Base-by-base conservation (phyloP, 1,140 invertebrate genomes). In the Rhyzopertha dominica region DNA sequence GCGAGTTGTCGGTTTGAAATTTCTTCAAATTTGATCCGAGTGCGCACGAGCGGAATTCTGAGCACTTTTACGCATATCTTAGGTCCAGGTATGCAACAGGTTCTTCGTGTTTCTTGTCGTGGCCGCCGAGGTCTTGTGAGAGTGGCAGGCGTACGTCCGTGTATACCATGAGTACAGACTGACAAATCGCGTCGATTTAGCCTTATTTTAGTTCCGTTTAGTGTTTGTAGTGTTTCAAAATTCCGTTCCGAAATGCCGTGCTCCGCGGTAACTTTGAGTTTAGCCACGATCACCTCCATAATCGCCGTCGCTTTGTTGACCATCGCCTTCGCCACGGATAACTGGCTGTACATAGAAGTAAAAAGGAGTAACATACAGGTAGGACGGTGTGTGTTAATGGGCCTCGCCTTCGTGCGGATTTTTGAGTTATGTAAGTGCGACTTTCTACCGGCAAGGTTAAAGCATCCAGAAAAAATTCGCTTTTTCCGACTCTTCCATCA, bases 281-380 rank as follows among this genome's bases (percentile, higher is more conserved):
- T 95, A 70, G 91, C 90, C 48, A 95, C 91, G 60, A 92, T 95
- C 71, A 85, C 87, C 62, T 89, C 89, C 59, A 92, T 95, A 62
- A 85, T 94, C 57, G 87, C 89, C 52, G 89, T 90, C 59, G 88
- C 89, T 35, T 76, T 94, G 56, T 76, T 95, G 59, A 84, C 88
- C 46, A 94, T 95, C 65, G 87, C 90, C 52, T 95, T 95, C 70
- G 87, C 88, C 58, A 95, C 91, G 63, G 91, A 95, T 74, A 94
- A 94, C 74, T 95, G 91, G 91, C 76, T 92, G 54, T 87, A 88
- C 68, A 86, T 90, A 56, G 87, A 91, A 73, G 90, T 95, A 47
- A 87, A 89, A 68, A 76, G 90, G 54, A 81, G 79, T 51, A 81
- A 82, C 67, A 90, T 93, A 61, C 81, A 90, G 85, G 86, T 91